Percentiles rank a stretch among this genome's conserved stretches.
phyloP scores from a whole-genome alignment of 2,797 vertebrate species.

The Cuculus canorus region DNA sequence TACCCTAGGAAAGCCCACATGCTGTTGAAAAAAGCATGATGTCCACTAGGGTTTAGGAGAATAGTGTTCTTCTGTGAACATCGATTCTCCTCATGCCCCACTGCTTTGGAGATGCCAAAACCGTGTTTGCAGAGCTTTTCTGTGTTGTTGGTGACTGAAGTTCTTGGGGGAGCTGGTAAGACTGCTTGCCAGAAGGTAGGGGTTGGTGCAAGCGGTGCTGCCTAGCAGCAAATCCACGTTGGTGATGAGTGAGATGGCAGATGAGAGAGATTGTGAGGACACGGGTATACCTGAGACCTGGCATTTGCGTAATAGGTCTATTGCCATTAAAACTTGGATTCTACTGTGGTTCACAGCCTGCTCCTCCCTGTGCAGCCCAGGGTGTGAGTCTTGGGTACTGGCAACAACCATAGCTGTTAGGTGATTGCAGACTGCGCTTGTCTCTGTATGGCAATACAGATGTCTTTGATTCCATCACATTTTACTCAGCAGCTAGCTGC shows the following conservation, averaged over 20 bases:
- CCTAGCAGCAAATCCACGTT: not conserved
- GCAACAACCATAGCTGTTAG: rapidly evolving
- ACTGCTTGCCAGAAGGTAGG: not conserved
- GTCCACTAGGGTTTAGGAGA: not conserved
- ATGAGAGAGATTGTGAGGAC: rapidly evolving
- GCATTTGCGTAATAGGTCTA: rapidly evolving
- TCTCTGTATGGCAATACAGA: not conserved
- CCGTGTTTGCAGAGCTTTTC: not conserved
- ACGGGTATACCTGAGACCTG: not conserved
- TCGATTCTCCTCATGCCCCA: not conserved
- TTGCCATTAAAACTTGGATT: not conserved
- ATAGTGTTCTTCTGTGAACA: not conserved
- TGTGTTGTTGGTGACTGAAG: rapidly evolving
- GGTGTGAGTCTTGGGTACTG: rapidly evolving
- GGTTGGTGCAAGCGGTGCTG: too few relatives aligned
- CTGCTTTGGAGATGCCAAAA: not conserved
- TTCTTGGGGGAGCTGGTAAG: not conserved
- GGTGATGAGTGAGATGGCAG: not conserved
- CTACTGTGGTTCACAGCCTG: not conserved
- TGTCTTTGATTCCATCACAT: not conserved
- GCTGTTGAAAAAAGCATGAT: not conserved
- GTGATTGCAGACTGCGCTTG: not conserved
- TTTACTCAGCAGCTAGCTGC: not conserved
- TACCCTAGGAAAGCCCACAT: rapidly evolving
- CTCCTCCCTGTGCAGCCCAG: not conserved